These are phyloP conservation scores for Aphidoletes aphidimyza DNA, from an alignment of 2,888 invertebrate species.

Conservation along the genomic window DNA sequence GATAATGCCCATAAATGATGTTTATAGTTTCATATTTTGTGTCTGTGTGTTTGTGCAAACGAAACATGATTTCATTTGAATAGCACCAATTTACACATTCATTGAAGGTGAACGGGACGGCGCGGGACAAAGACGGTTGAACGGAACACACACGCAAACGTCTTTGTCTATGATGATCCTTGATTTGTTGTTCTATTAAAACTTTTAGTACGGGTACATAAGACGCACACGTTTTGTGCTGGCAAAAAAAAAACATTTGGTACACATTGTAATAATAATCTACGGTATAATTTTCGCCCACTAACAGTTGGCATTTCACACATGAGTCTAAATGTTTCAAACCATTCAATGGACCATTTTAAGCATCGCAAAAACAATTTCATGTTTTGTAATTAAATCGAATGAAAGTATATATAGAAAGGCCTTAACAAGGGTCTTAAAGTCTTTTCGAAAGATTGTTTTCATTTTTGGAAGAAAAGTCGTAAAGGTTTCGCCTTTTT, in stretches of 20 bases:
- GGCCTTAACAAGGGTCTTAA: not conserved
- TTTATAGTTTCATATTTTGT: conserved; percentile 53
- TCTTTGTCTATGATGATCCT: conserved; percentile 2
- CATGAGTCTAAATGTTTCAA: too few species aligned
- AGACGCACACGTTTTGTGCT: not conserved
- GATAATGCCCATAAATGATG: conserved; percentile 53
- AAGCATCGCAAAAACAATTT: not conserved
- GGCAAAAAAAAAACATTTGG: not conserved
- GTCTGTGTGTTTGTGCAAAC: too few species aligned
- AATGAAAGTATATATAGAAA: not conserved
- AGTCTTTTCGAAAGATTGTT: too few species aligned
- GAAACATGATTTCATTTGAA: conserved; percentile 40
- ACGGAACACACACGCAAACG: too few species aligned
- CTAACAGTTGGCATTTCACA: too few species aligned
- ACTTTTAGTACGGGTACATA: not conserved
- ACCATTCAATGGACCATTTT: not conserved
- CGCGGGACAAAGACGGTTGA: not conserved
- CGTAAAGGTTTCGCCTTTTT: not conserved
- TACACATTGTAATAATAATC: too few species aligned
- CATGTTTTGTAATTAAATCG: conserved; percentile 34
- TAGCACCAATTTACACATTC: conserved; percentile 21
- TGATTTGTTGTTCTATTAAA: conserved; percentile 22
- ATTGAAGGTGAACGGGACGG: not conserved
- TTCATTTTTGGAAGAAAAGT: not conserved
- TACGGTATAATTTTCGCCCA: not conserved